These are phyloP conservation scores for Clostera curtula DNA, from an alignment of 2,888 invertebrate species.

Conservation along the genomic window DNA sequence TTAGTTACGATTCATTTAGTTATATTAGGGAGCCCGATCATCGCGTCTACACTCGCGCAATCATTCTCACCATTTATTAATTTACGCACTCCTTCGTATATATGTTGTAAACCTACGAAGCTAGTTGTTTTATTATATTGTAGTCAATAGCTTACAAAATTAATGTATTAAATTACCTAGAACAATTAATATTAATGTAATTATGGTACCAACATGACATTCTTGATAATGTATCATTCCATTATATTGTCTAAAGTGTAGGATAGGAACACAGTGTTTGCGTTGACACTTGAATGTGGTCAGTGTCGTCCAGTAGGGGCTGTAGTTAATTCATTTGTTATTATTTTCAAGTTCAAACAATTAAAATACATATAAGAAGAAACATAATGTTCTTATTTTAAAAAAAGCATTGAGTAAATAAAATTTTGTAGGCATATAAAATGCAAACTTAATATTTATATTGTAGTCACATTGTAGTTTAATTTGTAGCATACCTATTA, in stretches of 20 bases:
- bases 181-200: slow-evolving; percentile 34
- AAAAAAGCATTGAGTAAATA: neutral
- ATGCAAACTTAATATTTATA: slow-evolving; percentile 6
- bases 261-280: slow-evolving; percentile 61
- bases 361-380: neutral
- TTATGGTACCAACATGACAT: slow-evolving; percentile 57
- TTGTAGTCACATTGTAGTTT: slow-evolving; percentile 13
- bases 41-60: slow-evolving; percentile 52
- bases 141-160: slow-evolving; percentile 21
- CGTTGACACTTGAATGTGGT: slow-evolving; percentile 19
- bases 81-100: slow-evolving; percentile 19
- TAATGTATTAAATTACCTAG: slow-evolving; percentile 25
- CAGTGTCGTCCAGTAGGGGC: slow-evolving; percentile 8
- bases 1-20: slow-evolving; percentile 68
- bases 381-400: neutral
- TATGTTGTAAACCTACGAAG: slow-evolving; percentile 11
- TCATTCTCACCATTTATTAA: slow-evolving; percentile 34
- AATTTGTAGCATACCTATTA: slow-evolving; percentile 15
- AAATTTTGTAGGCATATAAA: neutral
- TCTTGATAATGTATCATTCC: slow-evolving; percentile 73
- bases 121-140: slow-evolving; percentile 14
- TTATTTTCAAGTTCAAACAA: neutral
- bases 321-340: slow-evolving; percentile 11
- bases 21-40: slow-evolving; percentile 54
- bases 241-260: slow-evolving; percentile 69